Conservation (phyloP, 2,797 vertebrate species). For the Neomorphus geoffroyi region DNA sequence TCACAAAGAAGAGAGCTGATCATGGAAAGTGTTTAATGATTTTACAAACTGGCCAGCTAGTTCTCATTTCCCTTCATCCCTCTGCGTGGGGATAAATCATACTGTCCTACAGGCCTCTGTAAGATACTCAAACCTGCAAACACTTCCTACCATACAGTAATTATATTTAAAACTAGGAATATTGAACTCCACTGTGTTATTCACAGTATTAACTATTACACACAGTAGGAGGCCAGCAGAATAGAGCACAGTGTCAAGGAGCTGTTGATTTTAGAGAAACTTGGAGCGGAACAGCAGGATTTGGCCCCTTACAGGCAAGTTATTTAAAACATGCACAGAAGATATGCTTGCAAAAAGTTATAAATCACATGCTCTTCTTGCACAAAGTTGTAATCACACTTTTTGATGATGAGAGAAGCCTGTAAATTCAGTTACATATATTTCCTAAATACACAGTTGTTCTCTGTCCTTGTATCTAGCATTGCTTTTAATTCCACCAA, state of each 20-base stretch:
- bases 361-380: background rate
- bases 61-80: background rate
- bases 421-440: background rate
- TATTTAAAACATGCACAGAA: background rate
- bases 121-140: background rate
- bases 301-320: background rate
- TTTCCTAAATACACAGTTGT: background rate
- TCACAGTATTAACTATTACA: conserved; percentile 35
- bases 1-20: background rate
- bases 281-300: background rate
- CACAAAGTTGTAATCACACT: background rate
- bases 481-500: background rate
- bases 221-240: background rate
- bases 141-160: background rate
- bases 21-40: background rate
- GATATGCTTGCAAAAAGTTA: background rate
- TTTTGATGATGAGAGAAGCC: background rate
- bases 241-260: background rate
- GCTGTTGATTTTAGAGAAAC: background rate
- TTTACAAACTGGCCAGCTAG: background rate
- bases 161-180: background rate
- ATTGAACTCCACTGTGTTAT: background rate
- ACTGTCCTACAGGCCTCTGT: background rate
- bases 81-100: background rate
- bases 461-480: background rate